phyloP scores from a whole-genome alignment of 2,888 invertebrate genomes.

The Panopea generosa region DNA sequence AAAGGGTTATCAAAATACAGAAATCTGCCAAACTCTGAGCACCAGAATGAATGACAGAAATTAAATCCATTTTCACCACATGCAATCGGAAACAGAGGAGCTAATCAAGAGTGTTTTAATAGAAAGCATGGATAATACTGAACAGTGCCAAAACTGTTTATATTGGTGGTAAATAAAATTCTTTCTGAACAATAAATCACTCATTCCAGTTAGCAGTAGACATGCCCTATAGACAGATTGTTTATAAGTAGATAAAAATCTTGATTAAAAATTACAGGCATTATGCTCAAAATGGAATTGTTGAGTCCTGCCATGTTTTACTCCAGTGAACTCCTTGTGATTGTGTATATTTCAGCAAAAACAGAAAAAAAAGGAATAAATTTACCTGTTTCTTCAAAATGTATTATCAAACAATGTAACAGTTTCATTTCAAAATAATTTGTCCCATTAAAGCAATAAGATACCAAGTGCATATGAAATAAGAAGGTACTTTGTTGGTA shows the following conservation, averaged over 20 bases:
- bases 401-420: too few species aligned
- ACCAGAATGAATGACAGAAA: constrained; percentile 12
- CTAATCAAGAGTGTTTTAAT: constrained; percentile 24
- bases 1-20: constrained; percentile 22
- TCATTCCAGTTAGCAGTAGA: constrained; percentile 39
- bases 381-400: too few species aligned
- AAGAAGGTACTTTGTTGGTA: too few species aligned
- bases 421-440: too few species aligned
- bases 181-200: constrained; percentile 56
- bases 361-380: too few species aligned
- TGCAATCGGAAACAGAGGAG: constrained; percentile 19
- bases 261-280: constrained; percentile 1
- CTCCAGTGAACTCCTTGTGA: too few species aligned
- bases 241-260: constrained; percentile 28
- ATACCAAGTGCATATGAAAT: too few species aligned
- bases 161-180: constrained; percentile 53
- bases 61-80: constrained; percentile 12
- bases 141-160: constrained; percentile 55
- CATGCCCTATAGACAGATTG: constrained; percentile 35
- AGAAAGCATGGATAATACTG: constrained; percentile 31
- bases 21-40: constrained; percentile 19
- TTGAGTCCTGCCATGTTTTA: too few species aligned
- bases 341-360: too few species aligned
- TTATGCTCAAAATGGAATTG: background rate
- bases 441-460: too few species aligned